These are phyloP conservation scores for Megaptera novaeangliae DNA, from an alignment of 2,113 vertebrate genomes.

Conservation along the genomic window DNA sequence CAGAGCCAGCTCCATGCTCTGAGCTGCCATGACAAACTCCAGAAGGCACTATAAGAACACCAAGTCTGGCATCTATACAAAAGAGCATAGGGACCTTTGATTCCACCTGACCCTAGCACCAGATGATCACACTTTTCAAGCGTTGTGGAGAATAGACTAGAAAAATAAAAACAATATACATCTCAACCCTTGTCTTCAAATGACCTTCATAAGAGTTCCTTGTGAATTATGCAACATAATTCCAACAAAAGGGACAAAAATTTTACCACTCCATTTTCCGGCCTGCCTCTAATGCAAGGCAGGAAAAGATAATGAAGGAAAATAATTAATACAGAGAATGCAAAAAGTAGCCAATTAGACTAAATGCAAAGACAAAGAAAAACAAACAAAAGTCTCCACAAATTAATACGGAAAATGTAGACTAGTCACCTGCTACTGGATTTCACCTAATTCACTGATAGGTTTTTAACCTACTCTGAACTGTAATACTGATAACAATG, in stretches of 20 bases:
- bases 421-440: background rate
- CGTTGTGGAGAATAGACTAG: background rate
- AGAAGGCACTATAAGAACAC: background rate
- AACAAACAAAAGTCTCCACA: background rate
- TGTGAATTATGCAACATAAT: background rate
- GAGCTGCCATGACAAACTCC: background rate
- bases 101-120: background rate
- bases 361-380: background rate
- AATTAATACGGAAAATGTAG: background rate
- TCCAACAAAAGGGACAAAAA: background rate
- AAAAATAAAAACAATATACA: conserved; percentile 3
- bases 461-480: background rate
- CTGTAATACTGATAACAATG: background rate
- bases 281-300: background rate
- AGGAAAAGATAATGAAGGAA: background rate
- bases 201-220: background rate
- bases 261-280: background rate
- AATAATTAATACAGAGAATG: background rate
- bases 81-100: background rate
- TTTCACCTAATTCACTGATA: background rate
- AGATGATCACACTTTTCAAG: background rate
- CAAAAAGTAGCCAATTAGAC: background rate
- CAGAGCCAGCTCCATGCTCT: background rate
- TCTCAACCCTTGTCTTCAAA: background rate
- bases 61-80: background rate